A percentile compares a stretch with the other conserved stretches of the same genome.
These are phyloP conservation scores for Gambusia yucatana DNA, from an alignment of 2,797 vertebrate genomes.

Conservation along the genomic window DNA sequence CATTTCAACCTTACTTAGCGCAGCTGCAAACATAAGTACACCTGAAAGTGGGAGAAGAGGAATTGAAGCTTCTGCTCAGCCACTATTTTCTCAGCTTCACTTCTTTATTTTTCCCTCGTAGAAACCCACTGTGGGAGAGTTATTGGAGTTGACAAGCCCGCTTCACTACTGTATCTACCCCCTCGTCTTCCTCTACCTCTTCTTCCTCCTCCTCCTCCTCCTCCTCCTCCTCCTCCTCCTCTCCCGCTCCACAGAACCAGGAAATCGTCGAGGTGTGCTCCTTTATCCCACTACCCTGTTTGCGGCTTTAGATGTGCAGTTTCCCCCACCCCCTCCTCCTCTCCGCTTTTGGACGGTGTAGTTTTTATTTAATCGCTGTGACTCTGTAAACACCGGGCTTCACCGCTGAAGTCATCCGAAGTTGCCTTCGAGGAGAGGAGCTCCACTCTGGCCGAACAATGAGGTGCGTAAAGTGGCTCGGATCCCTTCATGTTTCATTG, in stretches of 20 bases:
- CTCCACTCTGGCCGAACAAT: conserved; percentile 83
- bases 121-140: conserved; percentile 65
- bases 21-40: conserved; percentile 4
- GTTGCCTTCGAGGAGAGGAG: conserved; percentile 71
- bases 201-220: conserved; percentile 42
- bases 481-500: conserved; percentile 74
- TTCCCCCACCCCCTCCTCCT: neutral
- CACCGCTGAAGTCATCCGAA: conserved; percentile 66
- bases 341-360: conserved; percentile 7
- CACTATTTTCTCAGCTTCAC: conserved; percentile 18
- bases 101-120: conserved; percentile 4
- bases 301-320: conserved; percentile 68
- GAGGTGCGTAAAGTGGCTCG: conserved; percentile 81
- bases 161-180: conserved; percentile 78
- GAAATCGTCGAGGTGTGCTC: conserved; percentile 84
- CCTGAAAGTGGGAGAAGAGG: conserved; percentile 20
- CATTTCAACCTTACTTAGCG: conserved; percentile 6
- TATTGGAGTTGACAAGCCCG: conserved; percentile 84
- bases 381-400: conserved; percentile 51
- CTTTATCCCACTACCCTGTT: conserved; percentile 68
- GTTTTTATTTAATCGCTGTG: conserved; percentile 38
- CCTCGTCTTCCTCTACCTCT: conserved; percentile 41
- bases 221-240: conserved; percentile 44
- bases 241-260: conserved; percentile 81
- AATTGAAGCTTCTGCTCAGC: neutral